A percentile compares a stretch with the other conserved stretches of the same genome.
Evolutionary conservation across 2,113 vertebrate genomes (phyloP).

Genomic region (Hippolais icterina): DNA sequence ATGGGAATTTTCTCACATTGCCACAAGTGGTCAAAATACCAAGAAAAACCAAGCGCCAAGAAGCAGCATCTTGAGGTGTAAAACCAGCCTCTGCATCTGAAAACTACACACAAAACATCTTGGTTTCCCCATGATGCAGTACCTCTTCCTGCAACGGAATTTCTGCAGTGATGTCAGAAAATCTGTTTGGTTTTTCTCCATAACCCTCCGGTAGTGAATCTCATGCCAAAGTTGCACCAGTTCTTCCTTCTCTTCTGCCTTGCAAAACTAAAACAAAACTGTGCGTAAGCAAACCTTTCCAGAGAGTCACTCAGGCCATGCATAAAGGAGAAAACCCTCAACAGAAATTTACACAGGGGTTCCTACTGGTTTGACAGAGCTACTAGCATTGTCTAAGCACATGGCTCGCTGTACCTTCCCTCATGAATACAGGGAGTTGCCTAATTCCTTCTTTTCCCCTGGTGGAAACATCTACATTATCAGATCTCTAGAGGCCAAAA

Average conservation of each 20-base stretch:
- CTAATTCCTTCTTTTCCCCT: neutral
- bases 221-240: slow-evolving; percentile 72
- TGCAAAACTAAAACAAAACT: slow-evolving; percentile 29
- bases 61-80: neutral
- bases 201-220: slow-evolving; percentile 58
- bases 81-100: neutral
- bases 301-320: neutral
- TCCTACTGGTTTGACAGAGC: neutral
- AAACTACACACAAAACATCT: neutral
- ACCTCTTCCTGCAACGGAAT: slow-evolving; percentile 74
- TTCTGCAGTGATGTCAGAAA: slow-evolving; percentile 65
- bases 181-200: neutral
- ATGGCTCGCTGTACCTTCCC: neutral
- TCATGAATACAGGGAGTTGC: neutral
- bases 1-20: neutral
- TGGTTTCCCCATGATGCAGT: rapidly evolving
- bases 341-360: neutral
- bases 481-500: neutral
- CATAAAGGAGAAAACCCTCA: neutral
- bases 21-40: neutral
- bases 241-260: slow-evolving; percentile 56
- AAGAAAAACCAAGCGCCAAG: neutral
- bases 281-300: neutral
- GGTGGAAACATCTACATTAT: neutral
- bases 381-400: neutral